Evolutionary conservation across 2,797 vertebrate species (phyloP), one percentile per base, ranked within the genome.

Genomic region (Poecilia gillii): DNA sequence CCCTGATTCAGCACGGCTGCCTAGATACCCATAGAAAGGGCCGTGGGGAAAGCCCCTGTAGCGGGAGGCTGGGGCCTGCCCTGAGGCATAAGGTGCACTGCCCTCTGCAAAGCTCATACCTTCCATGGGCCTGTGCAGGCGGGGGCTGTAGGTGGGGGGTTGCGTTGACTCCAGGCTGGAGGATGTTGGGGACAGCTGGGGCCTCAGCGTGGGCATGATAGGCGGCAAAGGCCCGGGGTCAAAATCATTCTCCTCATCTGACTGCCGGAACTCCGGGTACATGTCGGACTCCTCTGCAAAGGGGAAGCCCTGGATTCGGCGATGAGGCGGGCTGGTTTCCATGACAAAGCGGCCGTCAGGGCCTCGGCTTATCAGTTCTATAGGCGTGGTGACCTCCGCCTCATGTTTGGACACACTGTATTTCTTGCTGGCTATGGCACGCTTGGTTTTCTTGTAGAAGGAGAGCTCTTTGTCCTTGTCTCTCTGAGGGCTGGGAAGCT

Each of bases 231-330:
- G 95, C 81, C 97, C 95, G 0, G 97, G 97, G 90, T 99, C 99
- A 92, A 95, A 95, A 9, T 99, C 98, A 0, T 99, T 99, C 95
- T 99, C 99, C 94, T 99, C 99, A 0, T 99, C 99, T 0, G 99
- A 99, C 95, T 99, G 99, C 88, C 98, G 97, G 95, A 99, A 99
- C 94, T 99, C 99, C 0, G 99, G 99, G 95, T 99, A 99, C 97
- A 99, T 96, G 95, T 99, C 98, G 0, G 99, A 99, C 95, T 99
- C 98, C 93, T 99, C 98, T 0, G 98, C 99, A 7, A 99, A 99
- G 81, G 98, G 99, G 86, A 99, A 99, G 92, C 99, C 99, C 88
- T 99, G 97, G 46, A 99, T 99, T 87, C 98, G 97, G 72, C 98
- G 96, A 1, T 94, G 96, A 85, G 97, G 97, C 76, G 97, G 91